These are phyloP conservation scores for Eufriesea mexicana DNA, from an alignment of 1,140 invertebrate genomes.

Conservation along the genomic window DNA sequence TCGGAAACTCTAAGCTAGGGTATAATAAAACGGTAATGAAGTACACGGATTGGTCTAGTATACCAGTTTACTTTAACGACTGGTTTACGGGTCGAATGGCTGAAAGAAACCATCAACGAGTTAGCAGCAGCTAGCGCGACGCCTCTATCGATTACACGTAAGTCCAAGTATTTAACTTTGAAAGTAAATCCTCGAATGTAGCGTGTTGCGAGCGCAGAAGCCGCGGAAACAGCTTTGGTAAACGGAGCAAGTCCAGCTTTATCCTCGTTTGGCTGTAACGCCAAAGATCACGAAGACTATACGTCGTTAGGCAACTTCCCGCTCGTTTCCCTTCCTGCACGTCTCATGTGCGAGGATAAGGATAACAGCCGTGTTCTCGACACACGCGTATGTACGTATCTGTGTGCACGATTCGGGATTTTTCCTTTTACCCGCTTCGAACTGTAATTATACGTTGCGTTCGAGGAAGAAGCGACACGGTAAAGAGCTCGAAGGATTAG, in stretches of 20 bases:
- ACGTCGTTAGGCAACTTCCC: background rate
- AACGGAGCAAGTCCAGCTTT: conserved; percentile 33
- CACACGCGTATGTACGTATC: background rate
- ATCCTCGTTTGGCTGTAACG: conserved; percentile 17
- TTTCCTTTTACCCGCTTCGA: background rate
- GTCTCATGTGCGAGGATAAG: background rate
- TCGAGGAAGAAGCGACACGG: background rate
- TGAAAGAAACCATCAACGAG: background rate
- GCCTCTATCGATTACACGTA: conserved; percentile 18
- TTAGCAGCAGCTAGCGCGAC: background rate
- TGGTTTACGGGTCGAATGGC: conserved; percentile 24
- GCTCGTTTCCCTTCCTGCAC: background rate
- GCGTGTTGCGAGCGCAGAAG: background rate
- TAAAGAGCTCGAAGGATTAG: conserved; percentile 6
- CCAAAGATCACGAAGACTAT: conserved; percentile 3
- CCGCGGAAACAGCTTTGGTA: background rate
- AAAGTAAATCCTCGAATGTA: conserved; percentile 18
- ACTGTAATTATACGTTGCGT: background rate
- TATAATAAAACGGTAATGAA: background rate
- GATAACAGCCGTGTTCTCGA: background rate
- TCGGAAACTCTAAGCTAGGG: background rate
- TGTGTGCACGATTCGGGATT: background rate
- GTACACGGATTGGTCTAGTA: background rate
- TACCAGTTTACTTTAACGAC: conserved; percentile 16
- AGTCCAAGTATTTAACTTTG: conserved; percentile 22